Percentiles rank a stretch among this genome's conserved stretches.
Evolutionary conservation across 2,113 vertebrate genomes (phyloP).

Genomic region (Ammodytes marinus): DNA sequence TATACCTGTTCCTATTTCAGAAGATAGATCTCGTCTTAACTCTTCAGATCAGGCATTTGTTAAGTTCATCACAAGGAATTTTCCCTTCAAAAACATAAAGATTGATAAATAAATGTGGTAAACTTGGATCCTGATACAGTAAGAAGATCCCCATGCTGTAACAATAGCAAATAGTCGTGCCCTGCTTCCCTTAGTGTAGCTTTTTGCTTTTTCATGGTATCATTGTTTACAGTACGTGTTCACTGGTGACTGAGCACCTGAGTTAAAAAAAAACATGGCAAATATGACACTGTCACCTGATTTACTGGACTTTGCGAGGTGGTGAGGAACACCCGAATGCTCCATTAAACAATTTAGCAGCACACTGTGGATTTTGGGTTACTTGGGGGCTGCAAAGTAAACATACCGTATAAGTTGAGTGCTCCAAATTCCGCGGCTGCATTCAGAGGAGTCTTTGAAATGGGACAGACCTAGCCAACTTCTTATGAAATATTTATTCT

Average conservation of each 20-base stretch:
- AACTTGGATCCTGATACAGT: neutral
- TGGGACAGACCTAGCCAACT: neutral
- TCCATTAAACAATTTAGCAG: neutral
- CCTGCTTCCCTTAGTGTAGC: neutral
- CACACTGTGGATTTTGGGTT: neutral
- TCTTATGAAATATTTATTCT: slow-evolving; percentile 40
- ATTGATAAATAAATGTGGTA: neutral
- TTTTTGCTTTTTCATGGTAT: neutral
- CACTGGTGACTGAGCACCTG: neutral
- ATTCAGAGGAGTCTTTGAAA: slow-evolving; percentile 16
- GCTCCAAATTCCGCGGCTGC: neutral
- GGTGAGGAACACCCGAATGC: neutral
- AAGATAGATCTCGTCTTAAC: neutral
- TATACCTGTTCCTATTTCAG: neutral
- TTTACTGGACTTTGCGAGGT: neutral
- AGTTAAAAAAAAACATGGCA: neutral
- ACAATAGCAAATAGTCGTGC: neutral
- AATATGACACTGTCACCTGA: neutral
- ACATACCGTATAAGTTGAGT: neutral
- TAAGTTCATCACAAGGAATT: neutral
- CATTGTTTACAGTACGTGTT: neutral
- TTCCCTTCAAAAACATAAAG: neutral
- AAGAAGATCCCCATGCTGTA: neutral
- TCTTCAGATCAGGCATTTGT: neutral
- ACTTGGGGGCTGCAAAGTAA: slow-evolving; percentile 8